Evolutionary conservation across 2,113 vertebrate species (phyloP).

Genomic region (Thunnus thynnus): DNA sequence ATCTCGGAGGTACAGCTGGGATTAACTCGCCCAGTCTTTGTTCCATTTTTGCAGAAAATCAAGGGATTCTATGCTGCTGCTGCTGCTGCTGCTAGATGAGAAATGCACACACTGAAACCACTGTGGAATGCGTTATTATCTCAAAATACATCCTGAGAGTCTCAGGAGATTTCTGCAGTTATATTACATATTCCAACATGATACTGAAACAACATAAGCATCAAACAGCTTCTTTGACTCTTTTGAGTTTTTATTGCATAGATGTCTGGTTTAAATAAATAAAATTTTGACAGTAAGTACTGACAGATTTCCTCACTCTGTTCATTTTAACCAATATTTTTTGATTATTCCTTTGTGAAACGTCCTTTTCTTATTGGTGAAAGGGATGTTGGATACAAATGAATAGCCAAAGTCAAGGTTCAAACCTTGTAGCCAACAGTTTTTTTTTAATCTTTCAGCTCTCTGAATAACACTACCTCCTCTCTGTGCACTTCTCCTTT

Average conservation of each 20-base stretch:
- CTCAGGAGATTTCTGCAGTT: conserved; percentile 17
- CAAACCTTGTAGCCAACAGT: neutral
- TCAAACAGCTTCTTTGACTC: neutral
- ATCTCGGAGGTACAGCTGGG: conserved; percentile 23
- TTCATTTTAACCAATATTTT: neutral
- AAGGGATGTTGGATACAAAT: neutral
- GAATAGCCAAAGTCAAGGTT: conserved; percentile 43
- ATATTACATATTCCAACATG: neutral
- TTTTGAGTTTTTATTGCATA: neutral
- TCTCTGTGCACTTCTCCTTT: neutral
- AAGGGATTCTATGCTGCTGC: conserved; percentile 3
- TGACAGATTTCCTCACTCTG: neutral
- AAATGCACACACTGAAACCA: conserved; percentile 18
- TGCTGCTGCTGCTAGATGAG: conserved; percentile 19
- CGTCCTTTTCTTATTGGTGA: neutral
- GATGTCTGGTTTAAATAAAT: neutral
- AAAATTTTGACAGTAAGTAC: neutral
- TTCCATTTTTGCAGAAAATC: conserved; percentile 35
- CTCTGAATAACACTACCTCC: neutral
- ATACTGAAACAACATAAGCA: neutral
- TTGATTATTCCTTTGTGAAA: conserved; percentile 10
- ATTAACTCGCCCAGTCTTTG: neutral
- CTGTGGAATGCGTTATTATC: conserved; percentile 36
- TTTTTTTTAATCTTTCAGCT: conserved; percentile 20
- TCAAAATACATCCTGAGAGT: conserved; percentile 1